phyloP scores from a whole-genome alignment of 2,113 vertebrate species.

The Erythrocercus mccallii region DNA sequence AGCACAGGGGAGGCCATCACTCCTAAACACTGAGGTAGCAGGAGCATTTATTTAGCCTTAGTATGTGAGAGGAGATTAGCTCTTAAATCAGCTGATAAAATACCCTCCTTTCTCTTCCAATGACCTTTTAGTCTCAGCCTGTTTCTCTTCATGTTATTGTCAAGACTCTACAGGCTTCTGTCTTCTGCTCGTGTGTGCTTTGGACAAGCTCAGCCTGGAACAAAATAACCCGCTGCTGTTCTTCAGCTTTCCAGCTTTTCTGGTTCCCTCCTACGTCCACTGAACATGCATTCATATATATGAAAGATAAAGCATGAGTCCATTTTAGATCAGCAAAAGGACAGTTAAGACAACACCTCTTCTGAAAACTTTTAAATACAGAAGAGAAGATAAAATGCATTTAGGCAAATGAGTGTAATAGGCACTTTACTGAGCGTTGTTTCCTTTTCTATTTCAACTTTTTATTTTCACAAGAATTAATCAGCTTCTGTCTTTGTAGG shows the following conservation, averaged over 20 bases:
- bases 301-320: neutral
- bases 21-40: neutral
- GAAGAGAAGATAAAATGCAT: neutral
- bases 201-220: neutral
- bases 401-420: neutral
- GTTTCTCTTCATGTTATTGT: neutral
- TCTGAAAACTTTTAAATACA: neutral
- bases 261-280: neutral
- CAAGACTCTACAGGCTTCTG: neutral
- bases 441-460: neutral
- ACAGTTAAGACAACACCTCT: neutral
- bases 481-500: neutral
- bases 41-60: neutral
- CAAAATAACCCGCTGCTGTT: neutral
- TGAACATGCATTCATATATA: neutral
- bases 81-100: constrained; percentile 34
- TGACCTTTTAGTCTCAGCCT: neutral
- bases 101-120: neutral
- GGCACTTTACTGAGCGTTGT: neutral
- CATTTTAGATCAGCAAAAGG: neutral
- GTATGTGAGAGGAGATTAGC: neutral
- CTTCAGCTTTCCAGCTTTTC: neutral
- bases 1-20: neutral
- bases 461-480: neutral
- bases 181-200: neutral